phyloP scores from a whole-genome alignment of 2,113 vertebrate genomes.

The Protobothrops flavoviridis region DNA sequence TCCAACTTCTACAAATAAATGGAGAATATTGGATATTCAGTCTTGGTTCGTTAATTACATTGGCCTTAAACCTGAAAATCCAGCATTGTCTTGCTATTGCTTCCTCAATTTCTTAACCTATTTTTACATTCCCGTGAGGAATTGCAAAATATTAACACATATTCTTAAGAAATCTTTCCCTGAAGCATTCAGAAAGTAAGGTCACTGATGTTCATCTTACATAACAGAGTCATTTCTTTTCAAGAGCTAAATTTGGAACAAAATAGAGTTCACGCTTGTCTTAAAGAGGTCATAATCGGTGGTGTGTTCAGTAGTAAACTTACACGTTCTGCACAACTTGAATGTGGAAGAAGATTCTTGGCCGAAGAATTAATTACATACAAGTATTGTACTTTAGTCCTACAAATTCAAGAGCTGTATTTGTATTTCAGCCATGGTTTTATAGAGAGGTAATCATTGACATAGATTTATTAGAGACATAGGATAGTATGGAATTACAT shows the following conservation, averaged over 20 bases:
- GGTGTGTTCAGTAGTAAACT: background rate
- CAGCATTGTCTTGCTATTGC: background rate
- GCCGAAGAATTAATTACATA: background rate
- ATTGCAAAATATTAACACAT: background rate
- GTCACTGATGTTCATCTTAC: background rate
- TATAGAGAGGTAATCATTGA: background rate
- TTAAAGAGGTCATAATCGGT: background rate
- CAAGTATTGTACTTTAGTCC: background rate
- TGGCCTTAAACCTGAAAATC: background rate
- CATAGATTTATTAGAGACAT: background rate
- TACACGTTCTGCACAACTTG: background rate
- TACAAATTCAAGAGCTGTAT: background rate
- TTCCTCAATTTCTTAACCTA: background rate
- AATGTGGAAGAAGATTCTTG: background rate
- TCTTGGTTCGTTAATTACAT: background rate
- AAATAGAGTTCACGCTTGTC: background rate
- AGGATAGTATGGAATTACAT: background rate
- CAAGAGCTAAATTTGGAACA: conserved; percentile 17
- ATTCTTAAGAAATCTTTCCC: background rate
- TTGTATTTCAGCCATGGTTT: background rate
- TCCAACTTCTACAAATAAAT: background rate
- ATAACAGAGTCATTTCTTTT: conserved; percentile 13
- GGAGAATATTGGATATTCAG: background rate
- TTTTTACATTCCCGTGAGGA: background rate
- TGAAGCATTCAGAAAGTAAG: background rate